phyloP scores from a whole-genome alignment of 1,140 invertebrate species.

The Scaptomyza pallida region DNA sequence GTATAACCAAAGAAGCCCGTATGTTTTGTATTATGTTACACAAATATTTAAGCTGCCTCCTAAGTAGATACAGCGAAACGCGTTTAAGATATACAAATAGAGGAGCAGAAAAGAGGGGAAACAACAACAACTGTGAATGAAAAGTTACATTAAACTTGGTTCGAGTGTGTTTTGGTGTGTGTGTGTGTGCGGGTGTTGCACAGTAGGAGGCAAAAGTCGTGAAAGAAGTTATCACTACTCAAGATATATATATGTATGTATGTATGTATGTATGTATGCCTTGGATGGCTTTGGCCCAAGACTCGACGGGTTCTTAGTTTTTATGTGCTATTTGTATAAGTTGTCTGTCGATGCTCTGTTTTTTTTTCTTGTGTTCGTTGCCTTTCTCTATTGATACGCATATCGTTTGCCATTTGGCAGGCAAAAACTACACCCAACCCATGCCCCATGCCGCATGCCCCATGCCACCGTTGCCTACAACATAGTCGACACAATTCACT shows the following conservation, averaged over 20 bases:
- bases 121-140: constrained; percentile 43
- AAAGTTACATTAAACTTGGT: constrained; percentile 72
- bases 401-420: constrained; percentile 68
- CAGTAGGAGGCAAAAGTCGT: constrained; percentile 67
- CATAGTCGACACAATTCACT: constrained; percentile 57
- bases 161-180: constrained; percentile 32
- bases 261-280: constrained; percentile 23
- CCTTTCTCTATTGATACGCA: constrained; percentile 67
- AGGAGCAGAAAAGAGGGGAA: constrained; percentile 45
- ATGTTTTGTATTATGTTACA: constrained; percentile 82
- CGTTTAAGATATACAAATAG: constrained; percentile 80
- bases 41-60: constrained; percentile 79
- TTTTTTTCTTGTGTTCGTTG: too few species aligned
- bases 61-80: constrained; percentile 81
- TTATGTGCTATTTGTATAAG: constrained; percentile 72
- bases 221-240: constrained; percentile 66
- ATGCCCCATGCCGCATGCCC: neutral
- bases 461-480: too few species aligned
- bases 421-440: constrained; percentile 4
- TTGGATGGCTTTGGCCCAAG: constrained; percentile 12
- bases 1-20: constrained; percentile 80
- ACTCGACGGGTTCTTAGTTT: constrained; percentile 59
- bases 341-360: constrained; percentile 56
- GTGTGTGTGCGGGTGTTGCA: constrained; percentile 46
- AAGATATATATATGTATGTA: constrained; percentile 35